Percentiles rank a stretch among this genome's conserved stretches.
phyloP scores from a whole-genome alignment of 2,797 vertebrate genomes.

The Sphenopsis melanotis region DNA sequence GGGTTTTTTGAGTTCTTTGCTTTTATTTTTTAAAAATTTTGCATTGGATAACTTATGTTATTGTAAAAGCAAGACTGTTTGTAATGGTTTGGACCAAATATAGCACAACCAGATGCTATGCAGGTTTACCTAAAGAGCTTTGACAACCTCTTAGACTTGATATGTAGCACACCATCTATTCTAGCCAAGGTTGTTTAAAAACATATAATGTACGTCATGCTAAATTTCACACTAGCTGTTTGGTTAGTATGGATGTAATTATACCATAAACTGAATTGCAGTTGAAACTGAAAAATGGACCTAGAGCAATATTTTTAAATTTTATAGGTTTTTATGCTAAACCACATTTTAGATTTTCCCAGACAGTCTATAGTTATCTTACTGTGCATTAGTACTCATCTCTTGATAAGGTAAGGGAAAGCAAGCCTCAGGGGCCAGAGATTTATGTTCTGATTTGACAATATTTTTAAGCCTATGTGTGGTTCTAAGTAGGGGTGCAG shows the following conservation, averaged over 20 bases:
- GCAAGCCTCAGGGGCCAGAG: neutral
- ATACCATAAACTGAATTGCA: constrained; percentile 16
- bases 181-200: neutral
- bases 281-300: neutral
- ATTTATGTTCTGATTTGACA: neutral
- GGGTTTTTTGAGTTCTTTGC: fast-evolving
- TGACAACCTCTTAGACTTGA: constrained; percentile 36
- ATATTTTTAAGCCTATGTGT: neutral
- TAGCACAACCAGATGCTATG: neutral
- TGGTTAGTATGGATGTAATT: constrained; percentile 10
- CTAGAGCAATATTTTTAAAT: neutral
- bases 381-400: neutral
- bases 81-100: neutral
- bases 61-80: neutral
- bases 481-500: neutral
- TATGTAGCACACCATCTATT: constrained; percentile 17
- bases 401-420: neutral
- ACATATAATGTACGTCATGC: constrained; percentile 3
- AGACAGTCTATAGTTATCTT: neutral
- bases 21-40: neutral
- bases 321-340: constrained; percentile 5
- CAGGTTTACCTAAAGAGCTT: constrained; percentile 2
- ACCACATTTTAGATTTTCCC: neutral
- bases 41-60: neutral
- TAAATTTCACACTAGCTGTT: neutral